Evolutionary conservation across 2,797 vertebrate genomes (phyloP).

Genomic region (Huso huso): DNA sequence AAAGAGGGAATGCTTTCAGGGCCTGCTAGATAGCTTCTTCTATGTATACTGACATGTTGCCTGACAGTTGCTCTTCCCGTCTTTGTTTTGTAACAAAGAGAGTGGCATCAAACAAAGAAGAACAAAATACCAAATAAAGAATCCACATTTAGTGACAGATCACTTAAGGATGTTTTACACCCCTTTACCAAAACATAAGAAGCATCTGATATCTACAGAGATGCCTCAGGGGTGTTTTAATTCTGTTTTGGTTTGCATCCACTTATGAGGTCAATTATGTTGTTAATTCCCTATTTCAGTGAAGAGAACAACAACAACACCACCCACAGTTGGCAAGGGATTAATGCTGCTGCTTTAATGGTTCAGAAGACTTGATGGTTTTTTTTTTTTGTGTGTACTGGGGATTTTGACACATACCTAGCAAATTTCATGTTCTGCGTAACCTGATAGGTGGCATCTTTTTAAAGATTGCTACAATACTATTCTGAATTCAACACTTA

Average conservation of each 20-base stretch:
- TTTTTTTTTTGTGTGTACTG: no score
- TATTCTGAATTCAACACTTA: no score
- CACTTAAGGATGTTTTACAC: slow-evolving; percentile 61
- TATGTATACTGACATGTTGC: slow-evolving; percentile 49
- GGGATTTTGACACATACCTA: no score
- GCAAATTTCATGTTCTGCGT: no score
- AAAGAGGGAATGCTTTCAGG: slow-evolving; percentile 79
- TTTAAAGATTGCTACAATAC: no score
- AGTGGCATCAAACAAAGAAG: slow-evolving; percentile 50
- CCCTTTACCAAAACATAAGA: slow-evolving; percentile 59
- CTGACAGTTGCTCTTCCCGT: slow-evolving; percentile 66
- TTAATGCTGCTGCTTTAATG: no score
- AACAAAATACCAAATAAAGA: slow-evolving; percentile 51
- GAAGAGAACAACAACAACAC: slow-evolving; percentile 51
- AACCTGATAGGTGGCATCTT: no score
- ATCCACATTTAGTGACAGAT: slow-evolving; percentile 65
- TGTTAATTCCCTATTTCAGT: slow-evolving; percentile 62
- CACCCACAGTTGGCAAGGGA: neutral
- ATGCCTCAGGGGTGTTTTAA: slow-evolving; percentile 45
- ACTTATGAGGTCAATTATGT: slow-evolving; percentile 50
- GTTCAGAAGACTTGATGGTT: no score
- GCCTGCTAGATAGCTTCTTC: slow-evolving; percentile 50
- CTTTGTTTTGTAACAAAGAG: slow-evolving; percentile 61
- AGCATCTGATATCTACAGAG: slow-evolving; percentile 37
- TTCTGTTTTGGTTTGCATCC: slow-evolving; percentile 68